Conservation (phyloP, 2,888 invertebrate species). For the Cosmia trapezina region DNA sequence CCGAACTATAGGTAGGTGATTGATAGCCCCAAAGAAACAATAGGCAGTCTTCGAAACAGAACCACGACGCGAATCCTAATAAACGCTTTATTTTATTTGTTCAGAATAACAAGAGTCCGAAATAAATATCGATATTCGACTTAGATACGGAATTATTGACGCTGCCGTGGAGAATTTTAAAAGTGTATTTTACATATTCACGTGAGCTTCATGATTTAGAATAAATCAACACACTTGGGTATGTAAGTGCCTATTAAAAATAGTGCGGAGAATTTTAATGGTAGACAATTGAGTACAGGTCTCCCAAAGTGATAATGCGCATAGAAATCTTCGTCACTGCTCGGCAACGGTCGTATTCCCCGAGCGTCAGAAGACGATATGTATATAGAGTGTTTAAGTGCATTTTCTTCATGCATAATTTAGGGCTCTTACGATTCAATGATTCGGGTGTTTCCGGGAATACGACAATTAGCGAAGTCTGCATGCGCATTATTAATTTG, state of each 20-base stretch:
- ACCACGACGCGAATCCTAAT: conserved; percentile 89
- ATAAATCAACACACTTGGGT: conserved; percentile 62
- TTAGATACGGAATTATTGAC: conserved; percentile 84
- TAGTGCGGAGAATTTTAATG: conserved; percentile 65
- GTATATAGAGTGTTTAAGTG: no score
- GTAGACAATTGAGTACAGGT: conserved; percentile 43
- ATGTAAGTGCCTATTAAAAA: conserved; percentile 65
- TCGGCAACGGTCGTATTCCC: no score
- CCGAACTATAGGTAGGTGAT: conserved; percentile 85
- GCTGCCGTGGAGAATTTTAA: conserved; percentile 79
- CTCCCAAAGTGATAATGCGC: no score
- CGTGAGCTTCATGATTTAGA: conserved; percentile 66
- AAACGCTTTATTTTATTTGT: conserved; percentile 90
- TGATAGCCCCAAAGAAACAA: conserved; percentile 89
- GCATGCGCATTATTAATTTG: no score
- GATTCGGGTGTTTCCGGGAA: no score
- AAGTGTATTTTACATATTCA: conserved; percentile 72
- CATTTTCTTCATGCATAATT: no score
- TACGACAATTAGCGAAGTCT: no score
- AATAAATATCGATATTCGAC: conserved; percentile 86
- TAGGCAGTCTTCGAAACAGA: conserved; percentile 84
- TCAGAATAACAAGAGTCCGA: conserved; percentile 84
- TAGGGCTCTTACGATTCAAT: no score
- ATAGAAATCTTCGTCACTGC: no score
- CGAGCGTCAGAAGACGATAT: no score